These are phyloP conservation scores for Drosophila guanche DNA, from an alignment of 1,140 invertebrate species.

Conservation along the genomic window DNA sequence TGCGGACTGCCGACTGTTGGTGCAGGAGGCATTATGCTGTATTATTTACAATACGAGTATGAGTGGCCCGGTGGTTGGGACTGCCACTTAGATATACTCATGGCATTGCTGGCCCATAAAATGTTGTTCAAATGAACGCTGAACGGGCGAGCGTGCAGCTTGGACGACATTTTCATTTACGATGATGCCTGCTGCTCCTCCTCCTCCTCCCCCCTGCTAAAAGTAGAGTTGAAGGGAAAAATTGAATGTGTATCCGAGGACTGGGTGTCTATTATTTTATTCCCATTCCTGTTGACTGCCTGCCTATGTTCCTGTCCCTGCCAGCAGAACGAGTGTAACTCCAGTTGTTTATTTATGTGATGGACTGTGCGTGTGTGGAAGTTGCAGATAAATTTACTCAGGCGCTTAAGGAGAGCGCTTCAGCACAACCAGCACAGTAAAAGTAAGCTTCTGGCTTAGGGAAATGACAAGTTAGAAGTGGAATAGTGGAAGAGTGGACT, in stretches of 20 bases:
- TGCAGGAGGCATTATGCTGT: constrained; percentile 53
- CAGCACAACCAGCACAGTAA: constrained; percentile 21
- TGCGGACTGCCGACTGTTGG: background rate
- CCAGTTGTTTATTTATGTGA: constrained; percentile 79
- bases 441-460: constrained; percentile 45
- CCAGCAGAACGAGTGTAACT: constrained; percentile 16
- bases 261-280: constrained; percentile 75
- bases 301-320: constrained; percentile 23
- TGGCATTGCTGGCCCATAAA: constrained; percentile 54
- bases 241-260: constrained; percentile 30
- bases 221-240: constrained; percentile 22
- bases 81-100: constrained; percentile 35
- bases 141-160: constrained; percentile 48
- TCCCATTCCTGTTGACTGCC: constrained; percentile 34
- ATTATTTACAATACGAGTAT: constrained; percentile 73
- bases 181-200: constrained; percentile 15
- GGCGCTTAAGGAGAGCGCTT: constrained; percentile 40
- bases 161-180: constrained; percentile 78
- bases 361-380: constrained; percentile 62
- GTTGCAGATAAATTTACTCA: constrained; percentile 75
- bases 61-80: constrained; percentile 12
- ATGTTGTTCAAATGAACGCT: constrained; percentile 54
- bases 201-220: constrained; percentile 5
- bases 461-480: constrained; percentile 55
- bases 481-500: constrained; percentile 39